Conservation (phyloP, 2,113 vertebrate genomes). For the Pteruthius melanotis region DNA sequence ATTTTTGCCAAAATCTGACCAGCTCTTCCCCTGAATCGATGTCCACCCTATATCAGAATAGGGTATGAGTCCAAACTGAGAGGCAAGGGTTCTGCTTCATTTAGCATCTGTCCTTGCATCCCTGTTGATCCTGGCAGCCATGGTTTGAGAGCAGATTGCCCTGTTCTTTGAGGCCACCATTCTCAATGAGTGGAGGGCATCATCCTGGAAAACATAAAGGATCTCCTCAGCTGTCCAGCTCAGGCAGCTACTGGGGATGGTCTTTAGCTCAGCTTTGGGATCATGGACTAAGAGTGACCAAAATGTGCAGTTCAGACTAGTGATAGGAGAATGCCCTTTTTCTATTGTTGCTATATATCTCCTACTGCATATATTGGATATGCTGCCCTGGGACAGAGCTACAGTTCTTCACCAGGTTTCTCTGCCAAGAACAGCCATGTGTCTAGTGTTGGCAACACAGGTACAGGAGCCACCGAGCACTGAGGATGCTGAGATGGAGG, state of each 20-base stretch:
- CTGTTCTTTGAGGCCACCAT: background rate
- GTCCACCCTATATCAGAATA: rapidly evolving
- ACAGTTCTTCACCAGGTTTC: background rate
- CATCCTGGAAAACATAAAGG: background rate
- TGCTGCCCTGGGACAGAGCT: too few relatives aligned
- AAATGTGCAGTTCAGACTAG: background rate
- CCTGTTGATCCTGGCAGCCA: background rate
- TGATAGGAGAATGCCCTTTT: rapidly evolving
- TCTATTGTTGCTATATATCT: rapidly evolving
- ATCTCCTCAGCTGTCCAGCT: background rate
- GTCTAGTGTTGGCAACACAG: rapidly evolving
- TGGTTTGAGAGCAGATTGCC: background rate
- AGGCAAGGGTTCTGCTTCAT: background rate
- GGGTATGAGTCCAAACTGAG: rapidly evolving
- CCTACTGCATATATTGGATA: background rate
- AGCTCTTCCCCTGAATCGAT: rapidly evolving
- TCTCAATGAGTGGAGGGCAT: background rate
- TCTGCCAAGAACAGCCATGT: rapidly evolving
- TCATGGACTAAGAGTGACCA: rapidly evolving
- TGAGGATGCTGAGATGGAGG: background rate
- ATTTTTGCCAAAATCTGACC: background rate
- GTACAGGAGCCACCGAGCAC: background rate
- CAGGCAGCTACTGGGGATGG: background rate
- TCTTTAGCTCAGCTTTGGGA: background rate
- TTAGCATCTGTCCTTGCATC: background rate